These are phyloP conservation scores for Sciurus carolinensis DNA, from an alignment of 2,797 vertebrate genomes.

Conservation along the genomic window DNA sequence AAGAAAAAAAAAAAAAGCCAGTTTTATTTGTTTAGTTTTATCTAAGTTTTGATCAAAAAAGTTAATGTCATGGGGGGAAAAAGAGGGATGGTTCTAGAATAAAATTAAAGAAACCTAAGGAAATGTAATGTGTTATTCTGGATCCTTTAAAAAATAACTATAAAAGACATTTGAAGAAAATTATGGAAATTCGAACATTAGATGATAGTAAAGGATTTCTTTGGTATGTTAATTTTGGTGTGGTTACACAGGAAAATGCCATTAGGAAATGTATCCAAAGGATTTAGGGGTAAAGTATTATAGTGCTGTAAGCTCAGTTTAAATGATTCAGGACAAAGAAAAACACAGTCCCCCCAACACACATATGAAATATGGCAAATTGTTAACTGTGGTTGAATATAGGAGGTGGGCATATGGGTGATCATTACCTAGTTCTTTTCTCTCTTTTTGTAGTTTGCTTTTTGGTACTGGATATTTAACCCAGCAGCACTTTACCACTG, in stretches of 20 bases:
- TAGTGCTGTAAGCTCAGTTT: neutral
- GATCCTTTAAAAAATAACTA: neutral
- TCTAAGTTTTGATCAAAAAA: neutral
- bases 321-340: neutral
- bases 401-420: neutral
- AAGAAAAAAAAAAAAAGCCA: neutral
- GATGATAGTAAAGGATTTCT: neutral
- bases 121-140: neutral
- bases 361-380: neutral
- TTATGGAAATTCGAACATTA: neutral
- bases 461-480: too few relatives aligned
- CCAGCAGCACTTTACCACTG: too few relatives aligned
- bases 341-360: neutral
- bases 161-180: neutral
- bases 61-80: neutral
- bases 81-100: neutral
- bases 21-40: neutral
- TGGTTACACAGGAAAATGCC: neutral
- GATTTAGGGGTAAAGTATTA: neutral
- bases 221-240: neutral
- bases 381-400: neutral
- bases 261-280: neutral
- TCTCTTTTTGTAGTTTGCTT: too few relatives aligned
- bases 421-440: neutral
- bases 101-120: neutral